Percentiles rank a stretch among this genome's conserved stretches.
Conservation (phyloP, 2,888 invertebrate genomes). For the Andrena marginata region DNA sequence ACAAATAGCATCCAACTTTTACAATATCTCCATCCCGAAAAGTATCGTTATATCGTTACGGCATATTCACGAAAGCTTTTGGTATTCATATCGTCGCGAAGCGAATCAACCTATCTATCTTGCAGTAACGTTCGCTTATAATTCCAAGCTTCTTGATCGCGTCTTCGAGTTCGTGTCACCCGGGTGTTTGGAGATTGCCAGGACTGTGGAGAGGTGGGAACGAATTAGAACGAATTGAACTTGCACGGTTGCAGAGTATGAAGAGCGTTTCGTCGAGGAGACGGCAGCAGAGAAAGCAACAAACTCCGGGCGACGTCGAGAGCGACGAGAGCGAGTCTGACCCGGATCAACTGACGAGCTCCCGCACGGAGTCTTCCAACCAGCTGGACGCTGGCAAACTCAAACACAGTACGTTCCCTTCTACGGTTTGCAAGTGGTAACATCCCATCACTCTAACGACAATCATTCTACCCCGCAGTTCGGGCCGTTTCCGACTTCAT, state of each 20-base stretch:
- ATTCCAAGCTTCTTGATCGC: background rate
- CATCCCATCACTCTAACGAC: background rate
- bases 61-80: no score
- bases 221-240: no score
- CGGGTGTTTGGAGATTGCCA: background rate
- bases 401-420: conserved; percentile 88
- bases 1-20: no score
- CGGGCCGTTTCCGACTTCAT: conserved; percentile 88
- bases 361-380: conserved; percentile 91
- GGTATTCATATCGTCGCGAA: no score
- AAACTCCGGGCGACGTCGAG: conserved; percentile 87
- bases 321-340: conserved; percentile 92
- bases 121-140: no score
- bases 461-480: conserved; percentile 74
- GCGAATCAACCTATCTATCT: no score
- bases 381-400: conserved; percentile 90
- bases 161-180: background rate
- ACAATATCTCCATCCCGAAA: no score
- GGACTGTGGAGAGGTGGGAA: background rate
- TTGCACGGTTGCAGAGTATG: conserved; percentile 78
- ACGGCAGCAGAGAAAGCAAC: conserved; percentile 87
- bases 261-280: conserved; percentile 86
- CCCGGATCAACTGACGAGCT: conserved; percentile 90
- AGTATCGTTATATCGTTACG: no score
- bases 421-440: background rate